phyloP scores from a whole-genome alignment of 2,888 invertebrate species.

The Onchidella celtica region DNA sequence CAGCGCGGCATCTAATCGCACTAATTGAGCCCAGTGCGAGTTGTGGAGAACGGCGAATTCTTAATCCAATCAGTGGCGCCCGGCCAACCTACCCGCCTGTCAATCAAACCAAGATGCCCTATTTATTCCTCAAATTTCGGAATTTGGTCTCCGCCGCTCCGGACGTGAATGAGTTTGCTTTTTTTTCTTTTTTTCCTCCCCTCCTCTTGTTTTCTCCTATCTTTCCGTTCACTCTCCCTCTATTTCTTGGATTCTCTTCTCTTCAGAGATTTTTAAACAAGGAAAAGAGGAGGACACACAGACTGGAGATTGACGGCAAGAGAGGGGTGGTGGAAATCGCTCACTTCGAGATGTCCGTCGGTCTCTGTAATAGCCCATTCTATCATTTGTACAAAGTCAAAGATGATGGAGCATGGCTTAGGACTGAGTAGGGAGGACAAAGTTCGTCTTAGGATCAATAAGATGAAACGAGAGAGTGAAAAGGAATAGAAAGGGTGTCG shows the following conservation, averaged over 20 bases:
- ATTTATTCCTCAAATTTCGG: constrained; percentile 35
- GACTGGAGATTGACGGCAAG: too few relatives aligned
- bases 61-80: constrained; percentile 42
- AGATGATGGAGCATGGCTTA: too few relatives aligned
- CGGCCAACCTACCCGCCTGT: constrained; percentile 41
- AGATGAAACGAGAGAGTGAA: too few relatives aligned
- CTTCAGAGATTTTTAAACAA: too few relatives aligned
- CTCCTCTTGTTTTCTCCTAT: neutral
- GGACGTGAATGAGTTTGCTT: constrained; percentile 21
- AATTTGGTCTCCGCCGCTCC: constrained; percentile 8
- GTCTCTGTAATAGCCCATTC: too few relatives aligned
- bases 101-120: constrained; percentile 33
- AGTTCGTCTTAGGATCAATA: too few relatives aligned
- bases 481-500: too few relatives aligned
- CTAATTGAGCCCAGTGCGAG: constrained; percentile 45
- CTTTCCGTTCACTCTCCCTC: neutral
- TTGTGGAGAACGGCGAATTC: constrained; percentile 28
- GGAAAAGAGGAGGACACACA: too few relatives aligned
- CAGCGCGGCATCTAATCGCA: constrained; percentile 34
- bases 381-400: too few relatives aligned
- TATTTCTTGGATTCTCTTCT: neutral
- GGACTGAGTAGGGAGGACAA: too few relatives aligned
- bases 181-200: neutral
- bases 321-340: too few relatives aligned
- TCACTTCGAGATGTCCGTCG: too few relatives aligned